Evolutionary conservation across 2,888 invertebrate genomes (phyloP).

Genomic region (Pristionchus arcanus): DNA sequence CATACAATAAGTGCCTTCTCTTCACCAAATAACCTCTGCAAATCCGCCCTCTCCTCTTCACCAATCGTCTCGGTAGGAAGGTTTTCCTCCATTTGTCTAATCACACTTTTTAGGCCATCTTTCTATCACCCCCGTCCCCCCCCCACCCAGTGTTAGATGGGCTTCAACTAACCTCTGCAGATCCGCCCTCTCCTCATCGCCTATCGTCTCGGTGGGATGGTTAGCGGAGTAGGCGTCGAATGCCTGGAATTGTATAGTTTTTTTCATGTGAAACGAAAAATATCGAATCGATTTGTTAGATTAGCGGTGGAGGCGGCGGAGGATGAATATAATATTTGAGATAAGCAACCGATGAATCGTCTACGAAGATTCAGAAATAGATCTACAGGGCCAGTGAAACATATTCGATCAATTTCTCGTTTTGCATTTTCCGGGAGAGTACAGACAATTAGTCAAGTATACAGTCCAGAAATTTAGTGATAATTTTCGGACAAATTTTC

Average conservation of each 20-base stretch:
- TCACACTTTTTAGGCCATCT: too few species aligned
- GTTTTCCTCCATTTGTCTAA: too few species aligned
- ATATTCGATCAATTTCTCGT: background rate
- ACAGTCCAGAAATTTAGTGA: too few species aligned
- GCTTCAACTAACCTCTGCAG: background rate
- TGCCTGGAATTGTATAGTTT: background rate
- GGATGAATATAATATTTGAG: background rate
- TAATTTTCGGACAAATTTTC: too few species aligned
- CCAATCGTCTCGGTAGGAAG: background rate
- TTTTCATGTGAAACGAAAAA: background rate
- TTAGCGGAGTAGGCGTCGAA: slow-evolving; percentile 42
- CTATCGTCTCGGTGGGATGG: background rate
- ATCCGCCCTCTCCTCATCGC: background rate
- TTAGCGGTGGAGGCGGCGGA: background rate
- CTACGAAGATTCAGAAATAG: background rate
- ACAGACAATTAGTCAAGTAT: too few species aligned
- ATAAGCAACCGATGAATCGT: background rate
- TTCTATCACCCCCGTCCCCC: too few species aligned
- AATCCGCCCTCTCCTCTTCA: background rate
- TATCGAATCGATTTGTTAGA: too few species aligned
- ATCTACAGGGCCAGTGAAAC: background rate
- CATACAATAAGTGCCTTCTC: too few species aligned
- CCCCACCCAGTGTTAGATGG: too few species aligned
- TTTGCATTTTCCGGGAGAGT: background rate
- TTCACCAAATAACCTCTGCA: too few species aligned